A percentile compares a stretch with the other conserved stretches of the same genome.
phyloP scores from a whole-genome alignment of 1,140 invertebrate genomes.

The Chymomyza costata region DNA sequence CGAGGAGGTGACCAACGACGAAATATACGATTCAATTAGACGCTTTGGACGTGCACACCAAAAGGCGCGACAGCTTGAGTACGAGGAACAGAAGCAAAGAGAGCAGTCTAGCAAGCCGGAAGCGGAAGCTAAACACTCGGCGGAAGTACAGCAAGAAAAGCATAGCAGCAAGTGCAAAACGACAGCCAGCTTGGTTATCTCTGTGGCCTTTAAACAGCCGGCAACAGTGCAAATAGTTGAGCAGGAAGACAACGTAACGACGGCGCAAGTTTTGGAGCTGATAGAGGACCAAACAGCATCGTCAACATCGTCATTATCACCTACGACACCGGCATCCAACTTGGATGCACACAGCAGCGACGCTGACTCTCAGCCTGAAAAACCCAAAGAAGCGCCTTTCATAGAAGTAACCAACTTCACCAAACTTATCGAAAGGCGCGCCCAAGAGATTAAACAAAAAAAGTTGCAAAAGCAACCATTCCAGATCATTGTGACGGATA shows the following conservation, averaged over 20 bases:
- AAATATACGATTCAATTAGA: constrained; percentile 71
- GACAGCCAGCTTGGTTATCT: too few relatives aligned
- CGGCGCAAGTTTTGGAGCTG: constrained; percentile 3
- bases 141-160: constrained; percentile 15
- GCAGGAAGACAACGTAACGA: not conserved
- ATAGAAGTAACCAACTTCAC: constrained; percentile 66
- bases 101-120: constrained; percentile 13
- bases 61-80: constrained; percentile 50
- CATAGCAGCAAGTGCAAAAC: constrained; percentile 25
- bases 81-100: constrained; percentile 39
- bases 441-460: constrained; percentile 49
- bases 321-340: constrained; percentile 38
- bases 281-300: constrained; percentile 38
- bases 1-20: constrained; percentile 48
- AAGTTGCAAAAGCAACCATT: constrained; percentile 26
- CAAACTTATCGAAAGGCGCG: constrained; percentile 61
- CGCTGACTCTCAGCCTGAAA: constrained; percentile 25
- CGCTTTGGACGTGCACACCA: constrained; percentile 69
- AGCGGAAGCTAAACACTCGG: constrained; percentile 6
- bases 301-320: constrained; percentile 10
- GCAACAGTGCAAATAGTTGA: constrained; percentile 9
- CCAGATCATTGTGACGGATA: constrained; percentile 68
- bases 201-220: constrained; percentile 2
- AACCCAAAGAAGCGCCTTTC: constrained; percentile 55
- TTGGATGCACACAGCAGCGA: constrained; percentile 3